Base-by-base conservation (phyloP, 2,888 invertebrate genomes). In the Acleris sparsana region DNA sequence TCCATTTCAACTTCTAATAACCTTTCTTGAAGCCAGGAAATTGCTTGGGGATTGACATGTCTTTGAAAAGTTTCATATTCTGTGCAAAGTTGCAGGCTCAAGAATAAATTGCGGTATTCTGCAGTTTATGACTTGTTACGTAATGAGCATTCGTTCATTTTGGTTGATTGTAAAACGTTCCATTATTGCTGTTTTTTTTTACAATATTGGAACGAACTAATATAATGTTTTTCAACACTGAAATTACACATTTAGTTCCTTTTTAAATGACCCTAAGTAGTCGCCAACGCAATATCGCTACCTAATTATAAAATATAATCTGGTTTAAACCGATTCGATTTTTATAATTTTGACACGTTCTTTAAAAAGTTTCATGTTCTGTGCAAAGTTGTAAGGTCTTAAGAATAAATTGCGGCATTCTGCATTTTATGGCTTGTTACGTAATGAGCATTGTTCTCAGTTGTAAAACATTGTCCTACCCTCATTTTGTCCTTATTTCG, bases 71-170 rank as follows among this genome's bases (percentile, higher is more conserved):
- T 53, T 53, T 51, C 29, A 17, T 29, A 29, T 51, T 16, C 5
- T 22, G 13, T 9, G 20, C 20, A 13, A 20, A 20, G 20, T 51
- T 11, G 11, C 11, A 11, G 7, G 5, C 2, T 51, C 13, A 22
- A 51, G 51, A 20, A 20, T 44, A 22, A 13, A 51, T 51, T 5
- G 13, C 22, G 22, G 5, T 16, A 25, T 25, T 51, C 51, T 20
- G 16, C 16, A 51, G 13, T 5, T 39, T 29, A 20, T 16, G 39
- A 48, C 1, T 25, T 25, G 22, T 13, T 49, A 25, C 43, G 17
- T 49, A 44, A 63, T 52, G 43, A 57, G 18, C 39, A 62, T 53
- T 55, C 20, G n/a, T n/a, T n/a, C n/a, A n/a, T n/a, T n/a, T n/a
- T n/a, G n/a, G n/a, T n/a, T n/a, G n/a, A n/a, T n/a, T n/a, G n/a